Conservation (phyloP, 2,888 invertebrate genomes). For the Plebejus melissa region DNA sequence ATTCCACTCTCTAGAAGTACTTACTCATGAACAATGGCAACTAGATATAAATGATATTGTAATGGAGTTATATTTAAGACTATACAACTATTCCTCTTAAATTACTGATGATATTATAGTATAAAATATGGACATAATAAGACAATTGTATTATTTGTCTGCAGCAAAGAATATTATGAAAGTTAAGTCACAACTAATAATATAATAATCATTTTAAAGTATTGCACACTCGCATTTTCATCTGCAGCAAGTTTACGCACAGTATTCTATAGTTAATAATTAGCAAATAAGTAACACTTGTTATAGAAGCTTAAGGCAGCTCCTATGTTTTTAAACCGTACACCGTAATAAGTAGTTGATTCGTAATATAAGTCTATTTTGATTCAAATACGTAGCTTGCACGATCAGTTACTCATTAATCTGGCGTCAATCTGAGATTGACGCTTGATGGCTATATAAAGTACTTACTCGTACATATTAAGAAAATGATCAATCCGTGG, state of each 20-base stretch:
- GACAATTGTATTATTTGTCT: not conserved
- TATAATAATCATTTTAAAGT: not conserved
- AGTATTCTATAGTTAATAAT: not conserved
- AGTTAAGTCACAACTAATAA: not conserved
- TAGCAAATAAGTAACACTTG: not conserved
- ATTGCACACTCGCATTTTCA: not conserved
- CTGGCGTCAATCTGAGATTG: too few species aligned
- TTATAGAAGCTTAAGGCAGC: not conserved
- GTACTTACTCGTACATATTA: too few species aligned
- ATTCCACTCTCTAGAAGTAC: conserved; percentile 47
- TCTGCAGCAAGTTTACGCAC: not conserved
- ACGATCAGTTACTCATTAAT: too few species aligned
- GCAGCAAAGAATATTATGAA: not conserved
- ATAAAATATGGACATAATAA: not conserved
- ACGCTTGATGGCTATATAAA: too few species aligned
- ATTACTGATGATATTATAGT: conserved; percentile 9
- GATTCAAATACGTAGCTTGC: too few species aligned
- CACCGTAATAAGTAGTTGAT: not conserved
- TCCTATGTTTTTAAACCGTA: not conserved
- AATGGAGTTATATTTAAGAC: conserved; percentile 15
- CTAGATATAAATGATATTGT: conserved; percentile 34
- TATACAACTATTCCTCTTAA: not conserved
- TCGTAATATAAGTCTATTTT: not conserved
- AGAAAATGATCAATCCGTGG: too few species aligned
- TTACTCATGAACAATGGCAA: conserved; percentile 57